Conservation (phyloP, 2,113 vertebrate species). For the Tapirus terrestris region DNA sequence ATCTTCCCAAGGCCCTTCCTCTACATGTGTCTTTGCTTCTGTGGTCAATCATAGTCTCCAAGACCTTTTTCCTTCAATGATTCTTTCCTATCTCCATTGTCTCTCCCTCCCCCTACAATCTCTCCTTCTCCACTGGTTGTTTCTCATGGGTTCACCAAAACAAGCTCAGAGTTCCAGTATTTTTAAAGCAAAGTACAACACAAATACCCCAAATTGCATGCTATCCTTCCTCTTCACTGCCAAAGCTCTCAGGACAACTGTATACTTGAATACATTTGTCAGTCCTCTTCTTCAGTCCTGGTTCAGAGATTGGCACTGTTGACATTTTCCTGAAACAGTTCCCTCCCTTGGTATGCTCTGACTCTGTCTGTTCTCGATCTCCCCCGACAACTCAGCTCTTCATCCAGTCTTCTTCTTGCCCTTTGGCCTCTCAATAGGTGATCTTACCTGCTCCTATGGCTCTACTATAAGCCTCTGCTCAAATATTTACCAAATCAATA, state of each 20-base stretch:
- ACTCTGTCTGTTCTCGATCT: neutral
- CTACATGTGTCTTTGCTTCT: neutral
- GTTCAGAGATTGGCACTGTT: neutral
- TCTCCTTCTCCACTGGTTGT: neutral
- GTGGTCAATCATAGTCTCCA: neutral
- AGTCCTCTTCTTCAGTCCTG: neutral
- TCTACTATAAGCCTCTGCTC: neutral
- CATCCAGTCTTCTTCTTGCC: neutral
- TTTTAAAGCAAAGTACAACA: neutral
- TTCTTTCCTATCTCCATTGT: neutral
- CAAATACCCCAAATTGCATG: too few relatives aligned
- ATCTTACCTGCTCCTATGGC: neutral
- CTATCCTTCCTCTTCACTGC: neutral
- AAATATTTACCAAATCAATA: conserved; percentile 18
- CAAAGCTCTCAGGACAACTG: neutral
- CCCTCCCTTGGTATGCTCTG: neutral
- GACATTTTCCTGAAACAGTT: neutral
- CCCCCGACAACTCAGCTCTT: neutral
- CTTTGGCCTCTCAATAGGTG: neutral
- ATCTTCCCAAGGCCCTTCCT: neutral
- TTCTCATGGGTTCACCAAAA: neutral
- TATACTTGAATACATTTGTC: neutral
- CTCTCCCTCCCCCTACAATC: neutral
- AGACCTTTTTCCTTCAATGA: neutral
- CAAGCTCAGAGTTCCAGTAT: neutral